Base-by-base conservation (phyloP, 2,797 vertebrate genomes). In the Sebastes taczanowskii region DNA sequence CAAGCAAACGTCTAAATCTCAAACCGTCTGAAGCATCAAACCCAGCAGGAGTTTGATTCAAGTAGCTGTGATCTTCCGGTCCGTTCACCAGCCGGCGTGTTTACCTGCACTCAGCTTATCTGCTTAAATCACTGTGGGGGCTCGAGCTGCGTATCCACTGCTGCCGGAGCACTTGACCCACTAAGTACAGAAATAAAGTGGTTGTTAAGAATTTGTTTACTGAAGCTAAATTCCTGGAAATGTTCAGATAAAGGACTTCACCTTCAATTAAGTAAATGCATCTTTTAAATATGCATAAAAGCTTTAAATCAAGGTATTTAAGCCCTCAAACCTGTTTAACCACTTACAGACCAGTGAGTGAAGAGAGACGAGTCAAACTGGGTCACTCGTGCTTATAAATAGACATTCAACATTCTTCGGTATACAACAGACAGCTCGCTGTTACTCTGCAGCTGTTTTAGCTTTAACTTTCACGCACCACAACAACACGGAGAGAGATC, bases 311-410 rank as follows among this genome's bases (percentile, higher is more conserved):
- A 55, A 66, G 6, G 6, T 5, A 34, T 20, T 18, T 32, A 10
- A 23, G 30, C 14, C 13, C 7, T 62, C 58, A n/a, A 11, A 58
- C 42, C 13, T 49, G 35, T 38, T 46, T 14, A 14, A 20, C 8
- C 18, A 3, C 25, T 25, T n/a, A 14, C 20, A 59, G 20, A 52
- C 5, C 35, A 38, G 35, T 29, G n/a, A 68, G 22, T 16, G 49
- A 64, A 52, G 13, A 16, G 14, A n/a, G 13, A 58, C 56, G 10
- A 29, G 58, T 62, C 6, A 75, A 92, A 91, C 62, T 83, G 71
- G 81, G 87, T 87, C 90, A 71, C 53, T 77, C 60, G 3, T 20
- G n/a, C 9, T 18, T 14, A 86, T 79, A 82, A 89, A 90, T 92
- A 90, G 82, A 74, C 38, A 74, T 16, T 29, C 38, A 32, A n/a